Conservation (phyloP, 2,888 invertebrate species). For the Chrysolina oricalcia region DNA sequence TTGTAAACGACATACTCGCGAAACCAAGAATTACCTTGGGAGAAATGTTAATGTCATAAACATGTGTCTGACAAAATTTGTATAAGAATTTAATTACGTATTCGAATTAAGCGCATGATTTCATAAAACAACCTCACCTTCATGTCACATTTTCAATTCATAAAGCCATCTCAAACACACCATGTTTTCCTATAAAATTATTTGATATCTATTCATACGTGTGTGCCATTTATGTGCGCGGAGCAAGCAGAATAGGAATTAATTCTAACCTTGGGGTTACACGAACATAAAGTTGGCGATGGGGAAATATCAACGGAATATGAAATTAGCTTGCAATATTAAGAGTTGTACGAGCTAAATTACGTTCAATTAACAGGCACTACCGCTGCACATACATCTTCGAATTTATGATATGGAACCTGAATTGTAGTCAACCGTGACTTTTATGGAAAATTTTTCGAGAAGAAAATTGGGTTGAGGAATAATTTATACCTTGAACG, state of each 20-base stretch:
- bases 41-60: too few relatives aligned
- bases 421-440: background rate
- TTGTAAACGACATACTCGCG: too few relatives aligned
- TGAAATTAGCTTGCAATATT: constrained; percentile 8
- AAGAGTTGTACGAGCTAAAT: background rate
- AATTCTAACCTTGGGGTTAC: background rate
- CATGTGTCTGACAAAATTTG: too few relatives aligned
- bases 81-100: too few relatives aligned
- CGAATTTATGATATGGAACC: background rate
- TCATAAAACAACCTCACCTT: too few relatives aligned
- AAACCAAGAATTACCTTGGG: too few relatives aligned
- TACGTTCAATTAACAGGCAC: constrained; percentile 1
- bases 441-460: background rate
- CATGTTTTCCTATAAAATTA: too few relatives aligned
- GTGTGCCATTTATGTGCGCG: background rate
- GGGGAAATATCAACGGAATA: constrained; percentile 13
- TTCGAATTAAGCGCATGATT: too few relatives aligned
- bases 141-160: too few relatives aligned
- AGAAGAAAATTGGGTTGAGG: background rate
- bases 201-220: background rate
- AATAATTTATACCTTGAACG: background rate
- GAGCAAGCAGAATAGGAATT: background rate
- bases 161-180: too few relatives aligned
- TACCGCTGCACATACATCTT: background rate
- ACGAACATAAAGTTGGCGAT: background rate